Evolutionary conservation across 2,888 invertebrate genomes (phyloP), one percentile per base, ranked within the genome.

Genomic region (Gymnoscelis rufifasciata): DNA sequence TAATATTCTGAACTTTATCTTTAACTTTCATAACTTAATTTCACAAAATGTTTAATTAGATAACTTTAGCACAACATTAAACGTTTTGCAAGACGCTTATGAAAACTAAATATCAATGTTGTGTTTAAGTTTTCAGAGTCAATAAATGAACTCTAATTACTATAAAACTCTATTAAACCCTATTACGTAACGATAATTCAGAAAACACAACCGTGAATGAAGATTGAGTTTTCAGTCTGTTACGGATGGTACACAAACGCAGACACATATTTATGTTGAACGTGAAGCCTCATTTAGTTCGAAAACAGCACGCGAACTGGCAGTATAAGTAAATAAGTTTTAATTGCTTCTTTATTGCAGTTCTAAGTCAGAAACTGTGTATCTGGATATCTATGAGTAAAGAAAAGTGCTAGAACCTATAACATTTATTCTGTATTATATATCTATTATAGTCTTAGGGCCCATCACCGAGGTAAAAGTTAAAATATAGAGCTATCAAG

Each of bases 241-340:
- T 24, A 52, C 53, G 43, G 43, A 29, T 46, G 38, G 48, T 48
- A 54, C 44, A 47, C 43, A 58, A 59, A 58, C 56, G 58, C 58
- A 58, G 59, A 58, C 56, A 59, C 58, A 62, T 68, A 68, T 72
- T 71, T 71, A 71, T 71, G 71, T 67, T 63, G 66, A 66, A 62
- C 60, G 60, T 54, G 60, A 57, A 60, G 68, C 66, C 68, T 64
- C 71, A 68, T 71, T 72, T 66, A 67, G 64, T 62, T 63, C 59
- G 68, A 64, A 63, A 63, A 63, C 62, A 59, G 68, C 76, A 76
- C 75, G 74, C 75, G 69, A 76, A 68, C 72, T 48, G 56, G 62
- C 65, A 66, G 70, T 74, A 66, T 71, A 63, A 62, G 71, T 66
- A 71, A 72, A 74, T 75, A 74, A 75, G 70, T 75, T 76, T 76